Base-by-base conservation (phyloP, 2,888 invertebrate genomes). In the Cephus spinipes region DNA sequence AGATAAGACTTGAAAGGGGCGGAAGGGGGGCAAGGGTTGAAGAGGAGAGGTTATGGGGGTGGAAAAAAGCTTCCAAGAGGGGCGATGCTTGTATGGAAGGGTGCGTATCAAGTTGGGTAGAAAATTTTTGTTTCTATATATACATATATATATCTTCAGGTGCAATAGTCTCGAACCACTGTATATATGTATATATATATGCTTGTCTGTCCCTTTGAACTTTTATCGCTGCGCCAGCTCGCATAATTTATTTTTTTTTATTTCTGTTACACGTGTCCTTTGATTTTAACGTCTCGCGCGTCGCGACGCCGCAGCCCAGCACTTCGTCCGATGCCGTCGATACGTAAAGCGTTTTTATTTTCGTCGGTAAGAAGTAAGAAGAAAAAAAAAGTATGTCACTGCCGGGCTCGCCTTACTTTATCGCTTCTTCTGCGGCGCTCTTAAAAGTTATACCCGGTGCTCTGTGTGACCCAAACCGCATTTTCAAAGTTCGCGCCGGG, bases 161-260 rank as follows among this genome's bases (percentile, higher is more conserved):
- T 35, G 35, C 35, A 35, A 35, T 35, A 12, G 2, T 35, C 35
- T 35, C 35, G 12, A 35, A 35, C 12, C 35, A 35, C 35, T 12
- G 12, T 12, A 12, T 35, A 3, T 12, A 12, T 35, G 0, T 35
- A 11, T 35, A 35, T 35, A 34, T 55, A 23, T 55, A 55, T 55
- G 55, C 23, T 23, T 40, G 15, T 68, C 73, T 75, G 74, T 81
- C 80, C 81, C 84, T 85, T 85, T 83, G 83, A 85, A 83, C 84
- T 84, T 84, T 85, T 83, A 84, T 83, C 83, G 80, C 83, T 77
- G 76, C 74, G 32, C 36, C 35, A 75, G 76, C 81, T 80, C 75
- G 79, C 78, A 78, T 81, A 79, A 80, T 81, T 79, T 80, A 79
- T 76, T 78, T 81, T 81, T 81, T 81, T 55, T 9, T 6, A 79